phyloP scores from a whole-genome alignment of 2,888 invertebrate genomes.

The Agrotis clavis region DNA sequence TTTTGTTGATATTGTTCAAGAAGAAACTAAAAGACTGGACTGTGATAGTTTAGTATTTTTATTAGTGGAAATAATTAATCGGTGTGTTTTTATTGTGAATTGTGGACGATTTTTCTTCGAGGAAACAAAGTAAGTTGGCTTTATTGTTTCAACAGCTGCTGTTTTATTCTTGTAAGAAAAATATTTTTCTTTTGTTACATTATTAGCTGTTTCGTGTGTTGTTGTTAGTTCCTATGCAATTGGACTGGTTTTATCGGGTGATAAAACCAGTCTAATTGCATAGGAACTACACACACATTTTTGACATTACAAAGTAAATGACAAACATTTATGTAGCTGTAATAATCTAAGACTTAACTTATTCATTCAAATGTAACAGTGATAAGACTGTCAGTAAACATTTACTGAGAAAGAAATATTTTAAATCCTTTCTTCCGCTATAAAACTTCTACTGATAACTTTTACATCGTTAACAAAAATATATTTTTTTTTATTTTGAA shows the following conservation, averaged over 20 bases:
- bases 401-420: background rate
- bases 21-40: background rate
- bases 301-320: background rate
- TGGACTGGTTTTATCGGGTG: background rate
- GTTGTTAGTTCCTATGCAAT: background rate
- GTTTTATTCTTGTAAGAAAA: constrained; percentile 8
- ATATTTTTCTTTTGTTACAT: constrained; percentile 14
- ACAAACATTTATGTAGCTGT: background rate
- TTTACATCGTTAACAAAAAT: background rate
- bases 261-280: too few species aligned
- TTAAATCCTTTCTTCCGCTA: background rate
- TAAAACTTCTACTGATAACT: background rate
- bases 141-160: constrained; percentile 31
- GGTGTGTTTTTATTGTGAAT: constrained; percentile 31
- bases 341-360: background rate
- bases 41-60: constrained; percentile 14
- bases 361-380: background rate
- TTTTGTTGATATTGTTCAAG: constrained; percentile 2
- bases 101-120: constrained; percentile 10
- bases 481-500: too few species aligned
- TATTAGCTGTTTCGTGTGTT: background rate
- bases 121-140: constrained; percentile 39
- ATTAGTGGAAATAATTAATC: constrained; percentile 26
- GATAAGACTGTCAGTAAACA: background rate
- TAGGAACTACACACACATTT: background rate